Evolutionary conservation across 2,113 vertebrate species (phyloP).

Genomic region (Cyrtonyx montezumae): DNA sequence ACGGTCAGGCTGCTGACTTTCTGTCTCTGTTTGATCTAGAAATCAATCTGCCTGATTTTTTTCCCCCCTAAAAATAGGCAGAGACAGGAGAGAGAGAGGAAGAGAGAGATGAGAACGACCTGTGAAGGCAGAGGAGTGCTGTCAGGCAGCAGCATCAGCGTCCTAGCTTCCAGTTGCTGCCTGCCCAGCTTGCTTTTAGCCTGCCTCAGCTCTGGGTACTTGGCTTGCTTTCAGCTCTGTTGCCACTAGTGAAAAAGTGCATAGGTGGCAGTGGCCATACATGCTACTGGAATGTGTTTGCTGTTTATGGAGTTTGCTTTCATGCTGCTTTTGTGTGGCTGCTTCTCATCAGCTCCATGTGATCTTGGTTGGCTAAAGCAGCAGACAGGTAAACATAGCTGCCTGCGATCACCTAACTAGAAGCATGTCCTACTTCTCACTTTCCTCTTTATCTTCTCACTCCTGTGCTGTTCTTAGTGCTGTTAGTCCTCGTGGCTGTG

Average conservation of each 20-base stretch:
- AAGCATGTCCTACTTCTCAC: neutral
- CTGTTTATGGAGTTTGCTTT: neutral
- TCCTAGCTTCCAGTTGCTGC: neutral
- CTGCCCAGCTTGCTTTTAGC: neutral
- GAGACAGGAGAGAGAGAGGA: neutral
- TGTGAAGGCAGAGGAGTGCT: neutral
- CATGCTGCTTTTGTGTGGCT: neutral
- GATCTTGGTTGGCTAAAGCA: neutral
- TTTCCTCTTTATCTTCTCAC: neutral
- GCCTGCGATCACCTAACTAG: neutral
- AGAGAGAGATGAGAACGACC: neutral
- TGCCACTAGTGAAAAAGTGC: neutral
- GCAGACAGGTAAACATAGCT: neutral
- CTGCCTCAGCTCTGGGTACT: neutral
- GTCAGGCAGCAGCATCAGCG: accelerated
- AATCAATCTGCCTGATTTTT: neutral
- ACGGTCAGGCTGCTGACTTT: neutral
- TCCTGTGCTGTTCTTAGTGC: accelerated
- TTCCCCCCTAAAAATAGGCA: neutral
- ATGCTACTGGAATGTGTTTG: neutral
- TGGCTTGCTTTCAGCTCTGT: neutral
- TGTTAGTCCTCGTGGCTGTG: neutral
- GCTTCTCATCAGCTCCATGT: neutral
- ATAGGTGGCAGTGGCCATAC: neutral
- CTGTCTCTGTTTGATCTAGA: neutral